Percentiles rank a stretch among this genome's conserved stretches.
phyloP scores from a whole-genome alignment of 2,888 invertebrate genomes.

The Pyrrhia umbra region DNA sequence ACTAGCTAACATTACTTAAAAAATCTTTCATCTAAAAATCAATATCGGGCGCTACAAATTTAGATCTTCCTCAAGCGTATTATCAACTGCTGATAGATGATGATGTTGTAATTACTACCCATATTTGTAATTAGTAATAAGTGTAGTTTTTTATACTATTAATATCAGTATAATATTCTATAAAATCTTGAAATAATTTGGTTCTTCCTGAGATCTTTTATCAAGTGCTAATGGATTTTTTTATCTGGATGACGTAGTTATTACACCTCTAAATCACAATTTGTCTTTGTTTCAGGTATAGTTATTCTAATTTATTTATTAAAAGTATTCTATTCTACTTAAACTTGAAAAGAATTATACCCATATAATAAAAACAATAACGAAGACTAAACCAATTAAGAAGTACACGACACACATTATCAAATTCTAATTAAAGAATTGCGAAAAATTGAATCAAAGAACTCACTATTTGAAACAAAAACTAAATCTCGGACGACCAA shows the following conservation, averaged over 20 bases:
- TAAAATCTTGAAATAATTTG: no score
- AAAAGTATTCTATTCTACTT: constrained; percentile 23
- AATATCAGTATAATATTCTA: no score
- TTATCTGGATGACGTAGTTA: neutral
- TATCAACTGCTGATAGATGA: neutral
- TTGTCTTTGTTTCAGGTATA: neutral
- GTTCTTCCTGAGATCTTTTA: no score
- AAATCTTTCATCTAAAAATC: neutral
- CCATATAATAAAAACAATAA: constrained; percentile 44
- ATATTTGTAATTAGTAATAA: neutral
- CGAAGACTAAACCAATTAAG: constrained; percentile 35
- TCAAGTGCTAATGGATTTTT: no score
- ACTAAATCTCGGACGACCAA: constrained; percentile 27
- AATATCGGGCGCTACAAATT: no score
- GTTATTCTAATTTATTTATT: neutral
- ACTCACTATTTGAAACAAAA: constrained; percentile 49
- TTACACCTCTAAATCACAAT: neutral
- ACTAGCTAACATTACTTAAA: neutral
- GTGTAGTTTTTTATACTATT: no score
- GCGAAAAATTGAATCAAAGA: constrained; percentile 18
- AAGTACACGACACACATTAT: constrained; percentile 27
- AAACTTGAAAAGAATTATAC: constrained; percentile 47
- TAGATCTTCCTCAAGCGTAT: neutral
- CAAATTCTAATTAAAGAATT: neutral
- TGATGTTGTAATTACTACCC: neutral